Evolutionary conservation across 2,113 vertebrate genomes (phyloP), one percentile per base, ranked within the genome.

Genomic region (Coreoperca whiteheadi): DNA sequence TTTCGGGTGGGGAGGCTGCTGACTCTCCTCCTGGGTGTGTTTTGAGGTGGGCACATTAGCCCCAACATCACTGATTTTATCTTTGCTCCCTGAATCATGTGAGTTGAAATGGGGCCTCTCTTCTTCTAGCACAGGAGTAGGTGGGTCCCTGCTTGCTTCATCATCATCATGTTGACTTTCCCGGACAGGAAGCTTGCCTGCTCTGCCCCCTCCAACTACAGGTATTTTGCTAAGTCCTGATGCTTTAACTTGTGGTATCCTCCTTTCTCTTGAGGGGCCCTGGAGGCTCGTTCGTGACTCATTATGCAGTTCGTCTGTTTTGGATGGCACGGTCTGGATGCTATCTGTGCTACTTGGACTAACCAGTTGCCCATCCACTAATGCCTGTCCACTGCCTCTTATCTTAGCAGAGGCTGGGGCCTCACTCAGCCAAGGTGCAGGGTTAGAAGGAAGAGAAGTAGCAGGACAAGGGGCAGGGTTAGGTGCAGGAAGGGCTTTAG

Each of bases 181-280:
- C 0, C 94, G 96, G 18, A 92, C 96, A 84, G 95, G 94, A 66
- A 87, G 94, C 79, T 92, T 95, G 15, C 95, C 95, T 21, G 88
- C 72, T 74, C 94, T 20, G 25, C 82, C 86, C 81, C 94, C 91
- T 12, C 95, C 70, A 16, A 95, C 87, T 61, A 93, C 90, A 82
- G 94, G 94, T 69, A 94, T 94, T 96, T 97, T 93, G 87, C 95
- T 96, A 56, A 78, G 70, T 84, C 86, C 92, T 82, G 0, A 91
- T 70, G 68, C 39, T 90, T 94, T 95, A 32, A 92, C 94, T 0
- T 95, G 95, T 50, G 95, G 89, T 63, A 95, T 96, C 95, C 94
- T 98, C 84, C 96, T 98, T 85, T 98, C 97, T 3, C 94, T 96
- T 0, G 95, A 90, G 95, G 95, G 84, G 88, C 94, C 74, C 94